Conservation (phyloP, 2,888 invertebrate species). For the Auanema freiburgensis region DNA sequence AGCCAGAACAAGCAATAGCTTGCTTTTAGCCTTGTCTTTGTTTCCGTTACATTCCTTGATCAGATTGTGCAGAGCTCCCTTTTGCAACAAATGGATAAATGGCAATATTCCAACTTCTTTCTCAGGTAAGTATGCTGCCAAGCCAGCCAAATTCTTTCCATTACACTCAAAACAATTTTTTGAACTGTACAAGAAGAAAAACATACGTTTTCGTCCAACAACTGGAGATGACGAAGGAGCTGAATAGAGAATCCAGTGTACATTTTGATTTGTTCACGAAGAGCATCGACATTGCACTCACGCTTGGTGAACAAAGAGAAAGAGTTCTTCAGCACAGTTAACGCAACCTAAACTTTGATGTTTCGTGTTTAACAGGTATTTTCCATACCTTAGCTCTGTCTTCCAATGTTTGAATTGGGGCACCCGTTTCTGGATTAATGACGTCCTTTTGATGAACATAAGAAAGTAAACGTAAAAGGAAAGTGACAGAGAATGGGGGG, state of each 20-base stretch:
- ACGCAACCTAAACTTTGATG: slow-evolving; percentile 36
- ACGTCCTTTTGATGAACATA: slow-evolving; percentile 53
- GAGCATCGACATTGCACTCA: slow-evolving; percentile 34
- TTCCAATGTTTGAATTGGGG: slow-evolving; percentile 30
- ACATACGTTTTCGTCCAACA: slow-evolving; percentile 50
- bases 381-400: slow-evolving; percentile 27
- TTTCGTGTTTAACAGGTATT: not conserved
- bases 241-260: slow-evolving; percentile 58
- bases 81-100: slow-evolving; percentile 59
- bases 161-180: slow-evolving; percentile 33
- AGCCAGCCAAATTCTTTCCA: slow-evolving; percentile 53
- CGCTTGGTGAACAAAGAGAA: slow-evolving; percentile 53
- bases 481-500: slow-evolving; percentile 59
- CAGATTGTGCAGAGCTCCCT: slow-evolving; percentile 53
- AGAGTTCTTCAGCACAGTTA: slow-evolving; percentile 54
- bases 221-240: slow-evolving; percentile 54
- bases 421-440: slow-evolving; percentile 21
- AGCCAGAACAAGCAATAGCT: slow-evolving; percentile 51
- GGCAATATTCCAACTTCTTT: slow-evolving; percentile 57
- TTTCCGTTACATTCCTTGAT: slow-evolving; percentile 36
- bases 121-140: slow-evolving; percentile 48
- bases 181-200: not conserved
- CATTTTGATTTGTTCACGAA: slow-evolving; percentile 49
- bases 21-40: slow-evolving; percentile 33
- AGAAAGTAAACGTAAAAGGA: slow-evolving; percentile 54